Percentiles rank a stretch among this genome's conserved stretches.
Conservation (phyloP, 1,140 invertebrate genomes). For the Lordiphosa stackelbergi region DNA sequence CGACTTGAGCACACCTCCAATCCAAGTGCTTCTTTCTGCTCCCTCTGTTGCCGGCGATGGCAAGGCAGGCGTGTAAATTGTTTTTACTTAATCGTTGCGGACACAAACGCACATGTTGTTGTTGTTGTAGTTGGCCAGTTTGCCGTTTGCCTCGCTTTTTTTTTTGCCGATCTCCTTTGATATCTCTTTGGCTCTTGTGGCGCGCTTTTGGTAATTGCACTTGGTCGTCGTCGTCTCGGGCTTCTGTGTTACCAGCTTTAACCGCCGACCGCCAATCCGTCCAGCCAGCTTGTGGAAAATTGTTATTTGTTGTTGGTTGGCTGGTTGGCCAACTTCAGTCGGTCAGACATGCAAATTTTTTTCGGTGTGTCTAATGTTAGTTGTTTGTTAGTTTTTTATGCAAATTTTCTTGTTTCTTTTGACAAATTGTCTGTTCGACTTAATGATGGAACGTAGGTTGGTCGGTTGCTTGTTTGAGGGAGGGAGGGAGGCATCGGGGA, state of each 20-base stretch:
- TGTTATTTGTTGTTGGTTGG: conserved; percentile 53
- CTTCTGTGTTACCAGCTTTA: conserved; percentile 57
- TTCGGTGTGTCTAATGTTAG: conserved; percentile 56
- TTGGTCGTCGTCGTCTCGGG: conserved; percentile 22
- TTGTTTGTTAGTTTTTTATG: conserved; percentile 71
- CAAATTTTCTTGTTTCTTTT: conserved; percentile 68
- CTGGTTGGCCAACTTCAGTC: conserved; percentile 59
- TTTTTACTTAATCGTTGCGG: conserved; percentile 75
- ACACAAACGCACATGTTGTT: conserved; percentile 67
- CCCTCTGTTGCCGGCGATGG: conserved; percentile 14
- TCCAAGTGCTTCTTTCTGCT: conserved; percentile 2
- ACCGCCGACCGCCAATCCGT: conserved; percentile 12
- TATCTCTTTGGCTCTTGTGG: conserved; percentile 46
- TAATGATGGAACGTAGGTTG: conserved; percentile 59
- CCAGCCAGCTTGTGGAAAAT: conserved; percentile 47
- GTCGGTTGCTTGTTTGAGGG: conserved; percentile 4
- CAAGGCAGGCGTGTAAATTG: conserved; percentile 75
- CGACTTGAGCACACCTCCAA: conserved; percentile 2
- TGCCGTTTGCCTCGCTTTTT: conserved; percentile 15
- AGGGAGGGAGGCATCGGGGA: background rate
- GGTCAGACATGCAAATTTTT: conserved; percentile 67
- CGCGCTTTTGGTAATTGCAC: conserved; percentile 69
- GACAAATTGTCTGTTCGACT: conserved; percentile 70
- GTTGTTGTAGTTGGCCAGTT: conserved; percentile 28
- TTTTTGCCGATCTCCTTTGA: conserved; percentile 49